Evolutionary conservation across 2,888 invertebrate genomes (phyloP).

Genomic region (Drosophila meridiana): DNA sequence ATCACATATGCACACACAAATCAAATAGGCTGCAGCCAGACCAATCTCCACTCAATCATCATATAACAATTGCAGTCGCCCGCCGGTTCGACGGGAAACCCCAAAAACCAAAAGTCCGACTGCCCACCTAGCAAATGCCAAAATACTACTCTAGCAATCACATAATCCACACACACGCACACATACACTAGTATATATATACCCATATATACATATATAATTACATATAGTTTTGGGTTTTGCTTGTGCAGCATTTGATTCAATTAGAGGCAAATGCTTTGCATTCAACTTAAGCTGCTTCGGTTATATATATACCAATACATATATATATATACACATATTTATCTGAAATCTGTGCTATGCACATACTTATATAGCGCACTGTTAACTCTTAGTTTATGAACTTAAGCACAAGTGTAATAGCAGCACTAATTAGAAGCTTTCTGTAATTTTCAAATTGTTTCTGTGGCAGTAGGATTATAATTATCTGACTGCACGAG

Average conservation of each 20-base stretch:
- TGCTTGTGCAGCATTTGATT: conserved; percentile 1
- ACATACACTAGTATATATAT: background rate
- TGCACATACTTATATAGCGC: no score
- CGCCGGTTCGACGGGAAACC: background rate
- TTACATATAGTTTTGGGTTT: background rate
- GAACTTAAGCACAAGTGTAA: background rate
- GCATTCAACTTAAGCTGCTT: background rate
- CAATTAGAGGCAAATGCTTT: conserved; percentile 1
- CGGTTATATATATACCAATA: no score
- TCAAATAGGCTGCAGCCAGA: conserved; percentile 17
- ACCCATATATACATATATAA: background rate
- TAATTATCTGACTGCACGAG: no score
- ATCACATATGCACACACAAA: conserved; percentile 25
- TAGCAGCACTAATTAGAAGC: background rate
- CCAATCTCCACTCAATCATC: conserved; percentile 28
- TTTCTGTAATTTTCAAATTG: background rate
- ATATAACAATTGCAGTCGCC: conserved; percentile 15
- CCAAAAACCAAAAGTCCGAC: conserved; percentile 13
- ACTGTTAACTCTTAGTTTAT: background rate
- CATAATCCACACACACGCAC: background rate
- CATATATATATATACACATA: background rate
- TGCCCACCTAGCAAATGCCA: conserved; percentile 3
- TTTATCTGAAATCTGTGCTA: no score
- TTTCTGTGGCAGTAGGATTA: background rate
- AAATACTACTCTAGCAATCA: conserved; percentile 1